phyloP scores from a whole-genome alignment of 2,113 vertebrate species.

The Neogobius melanostomus region DNA sequence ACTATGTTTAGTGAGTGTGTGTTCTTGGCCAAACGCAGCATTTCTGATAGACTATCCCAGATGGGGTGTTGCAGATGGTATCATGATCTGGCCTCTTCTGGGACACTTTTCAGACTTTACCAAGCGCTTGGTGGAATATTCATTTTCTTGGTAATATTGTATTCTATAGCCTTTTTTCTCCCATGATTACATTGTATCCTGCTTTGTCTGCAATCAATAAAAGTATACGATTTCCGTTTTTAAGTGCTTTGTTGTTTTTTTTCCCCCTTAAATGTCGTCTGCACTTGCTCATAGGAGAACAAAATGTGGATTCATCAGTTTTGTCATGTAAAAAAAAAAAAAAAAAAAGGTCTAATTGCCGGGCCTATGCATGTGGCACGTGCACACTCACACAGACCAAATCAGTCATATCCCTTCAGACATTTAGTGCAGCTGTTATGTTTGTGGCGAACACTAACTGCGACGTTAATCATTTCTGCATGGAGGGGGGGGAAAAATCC shows the following conservation, averaged over 20 bases:
- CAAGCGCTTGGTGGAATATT: conserved; percentile 31
- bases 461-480: conserved; percentile 76
- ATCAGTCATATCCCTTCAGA: conserved; percentile 61
- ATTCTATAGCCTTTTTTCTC: conserved; percentile 10
- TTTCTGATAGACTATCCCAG: conserved; percentile 71
- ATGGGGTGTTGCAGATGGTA: conserved; percentile 74
- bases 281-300: background rate
- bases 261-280: conserved; percentile 16
- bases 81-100: conserved; percentile 61
- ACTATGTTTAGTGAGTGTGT: conserved; percentile 52
- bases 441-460: conserved; percentile 67
- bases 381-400: conserved; percentile 15
- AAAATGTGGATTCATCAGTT: conserved; percentile 16
- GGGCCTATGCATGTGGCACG: background rate
- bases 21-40: conserved; percentile 67
- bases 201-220: background rate
- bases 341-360: conserved; percentile 4
- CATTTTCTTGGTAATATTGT: conserved; percentile 38
- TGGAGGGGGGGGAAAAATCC: conserved; percentile 51
- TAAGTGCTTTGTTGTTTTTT: background rate
- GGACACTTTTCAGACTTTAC: conserved; percentile 57
- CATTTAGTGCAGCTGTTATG: conserved; percentile 73
- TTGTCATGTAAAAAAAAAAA: conserved; percentile 11
- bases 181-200: conserved; percentile 9
- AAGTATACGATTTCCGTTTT: background rate